These are phyloP conservation scores for Caranx ignobilis DNA, from an alignment of 2,113 vertebrate genomes.

Conservation along the genomic window DNA sequence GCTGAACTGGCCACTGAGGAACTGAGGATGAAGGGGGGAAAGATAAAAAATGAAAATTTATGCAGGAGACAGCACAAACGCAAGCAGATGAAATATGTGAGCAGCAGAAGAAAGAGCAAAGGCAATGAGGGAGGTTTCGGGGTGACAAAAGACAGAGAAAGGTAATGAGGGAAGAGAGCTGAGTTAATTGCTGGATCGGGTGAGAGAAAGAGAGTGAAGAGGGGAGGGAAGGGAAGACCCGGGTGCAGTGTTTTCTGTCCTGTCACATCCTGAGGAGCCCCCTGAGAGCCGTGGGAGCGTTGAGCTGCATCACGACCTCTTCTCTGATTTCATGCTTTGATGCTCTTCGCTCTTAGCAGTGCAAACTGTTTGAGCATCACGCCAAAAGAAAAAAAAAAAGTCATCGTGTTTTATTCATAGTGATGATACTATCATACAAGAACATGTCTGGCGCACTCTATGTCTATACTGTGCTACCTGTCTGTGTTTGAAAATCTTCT, in stretches of 20 bases:
- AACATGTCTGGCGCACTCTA: slow-evolving; percentile 2
- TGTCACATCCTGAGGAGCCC: slow-evolving; percentile 75
- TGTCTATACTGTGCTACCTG: not conserved
- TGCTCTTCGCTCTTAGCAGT: slow-evolving; percentile 68
- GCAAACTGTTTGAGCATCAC: slow-evolving; percentile 62
- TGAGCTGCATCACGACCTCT: slow-evolving; percentile 79
- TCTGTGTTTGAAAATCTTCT: not conserved
- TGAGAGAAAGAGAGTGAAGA: slow-evolving; percentile 23
- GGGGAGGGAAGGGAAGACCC: slow-evolving; percentile 44
- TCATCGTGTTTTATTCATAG: slow-evolving; percentile 56
- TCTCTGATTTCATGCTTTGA: slow-evolving; percentile 82
- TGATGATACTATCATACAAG: slow-evolving; percentile 48
- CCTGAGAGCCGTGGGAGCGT: slow-evolving; percentile 69
- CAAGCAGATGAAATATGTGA: slow-evolving; percentile 23
- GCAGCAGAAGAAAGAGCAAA: slow-evolving; percentile 10
- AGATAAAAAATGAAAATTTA: not conserved
- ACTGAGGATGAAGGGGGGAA: not conserved
- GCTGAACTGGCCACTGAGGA: slow-evolving; percentile 6
- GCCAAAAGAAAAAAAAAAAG: slow-evolving; percentile 48
- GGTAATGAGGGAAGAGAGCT: slow-evolving; percentile 34
- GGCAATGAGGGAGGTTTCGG: not conserved
- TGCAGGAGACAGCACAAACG: slow-evolving; percentile 6
- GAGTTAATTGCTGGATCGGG: slow-evolving; percentile 54
- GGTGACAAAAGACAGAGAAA: slow-evolving; percentile 23
- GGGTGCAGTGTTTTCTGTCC: slow-evolving; percentile 62